A percentile compares a stretch with the other conserved stretches of the same genome.
Evolutionary conservation across 2,888 invertebrate species (phyloP).

Genomic region (Thysanoteuthis rhombus): DNA sequence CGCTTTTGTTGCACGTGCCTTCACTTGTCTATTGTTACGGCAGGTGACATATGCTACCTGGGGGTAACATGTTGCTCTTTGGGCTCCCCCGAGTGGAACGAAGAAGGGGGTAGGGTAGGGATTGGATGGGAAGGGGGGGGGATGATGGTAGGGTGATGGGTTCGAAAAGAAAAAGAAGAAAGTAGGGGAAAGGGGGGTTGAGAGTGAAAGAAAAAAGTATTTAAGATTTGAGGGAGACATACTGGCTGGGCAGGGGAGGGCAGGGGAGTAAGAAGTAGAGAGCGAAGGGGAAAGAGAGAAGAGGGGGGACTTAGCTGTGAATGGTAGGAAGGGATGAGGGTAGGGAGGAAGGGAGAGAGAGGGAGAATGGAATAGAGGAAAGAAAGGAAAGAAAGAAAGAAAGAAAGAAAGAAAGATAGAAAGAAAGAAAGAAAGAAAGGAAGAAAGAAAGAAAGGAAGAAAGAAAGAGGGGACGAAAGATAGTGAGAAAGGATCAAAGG

Average conservation of each 20-base stretch:
- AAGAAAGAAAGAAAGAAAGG: not conserved
- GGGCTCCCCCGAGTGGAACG: not conserved
- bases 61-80: conserved; percentile 12
- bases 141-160: no score
- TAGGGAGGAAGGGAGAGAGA: not conserved
- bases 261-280: not conserved
- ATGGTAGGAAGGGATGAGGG: not conserved
- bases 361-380: not conserved
- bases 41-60: not conserved
- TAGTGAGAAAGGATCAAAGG: not conserved
- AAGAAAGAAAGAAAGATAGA: not conserved
- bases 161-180: not conserved
- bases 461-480: not conserved
- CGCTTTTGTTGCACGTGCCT: not conserved
- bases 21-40: conserved; percentile 12
- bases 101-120: no score
- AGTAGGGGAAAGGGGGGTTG: not conserved
- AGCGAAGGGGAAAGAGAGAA: not conserved
- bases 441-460: not conserved
- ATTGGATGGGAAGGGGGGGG: no score
- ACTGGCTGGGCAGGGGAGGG: not conserved
- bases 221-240: no score
- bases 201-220: not conserved
- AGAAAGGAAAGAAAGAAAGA: not conserved
- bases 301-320: no score